Evolutionary conservation across 2,113 vertebrate species (phyloP).

Genomic region (Ginglymostoma cirratum): DNA sequence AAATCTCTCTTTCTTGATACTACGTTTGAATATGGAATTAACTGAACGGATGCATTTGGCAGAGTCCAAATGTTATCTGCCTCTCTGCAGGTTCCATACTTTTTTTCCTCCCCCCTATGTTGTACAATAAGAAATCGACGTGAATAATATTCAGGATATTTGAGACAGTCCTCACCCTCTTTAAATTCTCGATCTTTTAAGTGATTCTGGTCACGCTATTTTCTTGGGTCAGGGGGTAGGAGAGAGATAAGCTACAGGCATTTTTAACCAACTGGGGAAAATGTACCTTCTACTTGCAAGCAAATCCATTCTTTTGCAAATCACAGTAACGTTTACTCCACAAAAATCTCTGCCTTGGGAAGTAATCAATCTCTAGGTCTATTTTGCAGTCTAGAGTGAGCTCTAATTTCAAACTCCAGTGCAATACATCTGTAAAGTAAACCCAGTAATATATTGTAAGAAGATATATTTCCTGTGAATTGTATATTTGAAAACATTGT

Average conservation of each 20-base stretch:
- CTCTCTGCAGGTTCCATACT: not conserved
- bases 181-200: not conserved
- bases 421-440: not conserved
- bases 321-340: not conserved
- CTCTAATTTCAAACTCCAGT: not conserved
- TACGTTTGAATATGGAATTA: not conserved
- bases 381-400: not conserved
- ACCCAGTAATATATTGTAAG: not conserved
- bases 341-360: not conserved
- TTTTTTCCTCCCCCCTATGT: not conserved
- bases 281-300: not conserved
- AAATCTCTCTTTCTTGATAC: not conserved
- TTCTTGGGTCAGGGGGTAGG: not conserved
- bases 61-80: not conserved
- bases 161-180: too few species aligned
- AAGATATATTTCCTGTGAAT: not conserved
- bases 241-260: too few species aligned
- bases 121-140: too few species aligned
- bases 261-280: not conserved
- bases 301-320: not conserved
- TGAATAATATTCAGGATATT: not conserved
- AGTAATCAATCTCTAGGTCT: not conserved
- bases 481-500: not conserved
- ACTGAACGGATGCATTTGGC: not conserved
- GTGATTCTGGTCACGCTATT: not conserved